Evolutionary conservation across 2,113 vertebrate species (phyloP), one percentile per base, ranked within the genome.

Genomic region (Epinephelus lanceolatus): DNA sequence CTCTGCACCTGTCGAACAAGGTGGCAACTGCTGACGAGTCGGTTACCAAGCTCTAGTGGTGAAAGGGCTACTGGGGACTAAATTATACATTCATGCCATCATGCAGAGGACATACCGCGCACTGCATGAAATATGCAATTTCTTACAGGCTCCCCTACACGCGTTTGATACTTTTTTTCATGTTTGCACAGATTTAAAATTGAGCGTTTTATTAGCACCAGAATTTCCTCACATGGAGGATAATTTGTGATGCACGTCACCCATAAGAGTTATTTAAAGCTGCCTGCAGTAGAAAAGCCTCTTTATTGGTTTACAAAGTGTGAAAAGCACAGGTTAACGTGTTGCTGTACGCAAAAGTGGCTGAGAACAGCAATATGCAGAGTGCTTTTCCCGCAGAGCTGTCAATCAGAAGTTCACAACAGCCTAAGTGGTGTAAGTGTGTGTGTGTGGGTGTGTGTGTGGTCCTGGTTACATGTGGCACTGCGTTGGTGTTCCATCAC

Each of bases 401-500:
- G 86, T 88, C 91, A 86, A 57, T 92, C 91, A 82, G 11, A 88
- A 52, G 79, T 85, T 83, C 68, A 70, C 12, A 79, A 19, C 21
- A 18, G 47, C 56, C 40, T 76, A 78, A 91, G 78, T 86, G 74
- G 70, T 59, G 33, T 66, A 15, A 13, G 47, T 71, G 85, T 30
- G 42, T 59, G 33, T 65, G 65, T 78, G 77, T 42, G 78, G 60
- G 47, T 1, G 51, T 45, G 52, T 47, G 61, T 70, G 76, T 60
- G 78, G 55, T n/a, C 63, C n/a, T 40, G 47, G 60, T 80, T 72
- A 81, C 61, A 73, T 89, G 72, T 87, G 90, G 66, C 23, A 71
- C 30, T 80, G 85, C 76, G 53, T 68, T 81, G 87, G 74, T 81
- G 87, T 89, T 72, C 62, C 87, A 93, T 91, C 81, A 92, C 72